Conservation (phyloP, 2,888 invertebrate genomes). For the Eupithecia exiguata region DNA sequence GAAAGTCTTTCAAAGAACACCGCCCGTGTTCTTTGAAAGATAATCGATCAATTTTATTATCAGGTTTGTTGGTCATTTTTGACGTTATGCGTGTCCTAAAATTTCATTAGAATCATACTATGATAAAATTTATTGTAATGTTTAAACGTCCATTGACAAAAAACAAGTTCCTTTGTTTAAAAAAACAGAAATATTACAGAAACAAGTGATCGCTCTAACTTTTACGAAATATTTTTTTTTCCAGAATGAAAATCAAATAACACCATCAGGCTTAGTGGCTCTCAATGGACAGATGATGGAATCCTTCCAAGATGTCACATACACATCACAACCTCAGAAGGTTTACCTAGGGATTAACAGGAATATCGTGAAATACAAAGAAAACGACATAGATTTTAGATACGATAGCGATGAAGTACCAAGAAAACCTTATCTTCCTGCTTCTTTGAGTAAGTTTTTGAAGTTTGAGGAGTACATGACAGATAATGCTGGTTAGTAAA, state of each 20-base stretch:
- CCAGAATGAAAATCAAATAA: slow-evolving; percentile 48
- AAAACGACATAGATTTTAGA: slow-evolving; percentile 78
- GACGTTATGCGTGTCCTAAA: background rate
- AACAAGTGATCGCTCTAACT: background rate
- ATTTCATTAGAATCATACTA: too few relatives aligned
- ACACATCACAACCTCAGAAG: slow-evolving; percentile 53
- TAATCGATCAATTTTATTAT: background rate
- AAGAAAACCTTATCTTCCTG: slow-evolving; percentile 78
- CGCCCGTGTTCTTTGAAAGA: background rate
- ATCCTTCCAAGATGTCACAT: slow-evolving; percentile 58
- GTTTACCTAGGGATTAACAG: slow-evolving; percentile 78
- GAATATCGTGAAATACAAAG: slow-evolving; percentile 66
- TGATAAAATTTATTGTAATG: too few relatives aligned
- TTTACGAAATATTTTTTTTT: slow-evolving; percentile 1
- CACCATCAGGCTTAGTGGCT: slow-evolving; percentile 44
- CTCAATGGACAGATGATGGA: slow-evolving; percentile 69
- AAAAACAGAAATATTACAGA: too few relatives aligned
- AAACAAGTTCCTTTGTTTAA: too few relatives aligned
- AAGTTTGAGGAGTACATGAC: too few relatives aligned
- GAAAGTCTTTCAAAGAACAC: background rate
- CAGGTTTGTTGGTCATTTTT: background rate
- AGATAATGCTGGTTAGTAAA: too few relatives aligned
- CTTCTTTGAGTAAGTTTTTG: slow-evolving; percentile 71
- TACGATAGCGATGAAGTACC: slow-evolving; percentile 79
- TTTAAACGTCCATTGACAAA: too few relatives aligned